phyloP scores from a whole-genome alignment of 1,140 invertebrate genomes.

The Cydia fagiglandana region DNA sequence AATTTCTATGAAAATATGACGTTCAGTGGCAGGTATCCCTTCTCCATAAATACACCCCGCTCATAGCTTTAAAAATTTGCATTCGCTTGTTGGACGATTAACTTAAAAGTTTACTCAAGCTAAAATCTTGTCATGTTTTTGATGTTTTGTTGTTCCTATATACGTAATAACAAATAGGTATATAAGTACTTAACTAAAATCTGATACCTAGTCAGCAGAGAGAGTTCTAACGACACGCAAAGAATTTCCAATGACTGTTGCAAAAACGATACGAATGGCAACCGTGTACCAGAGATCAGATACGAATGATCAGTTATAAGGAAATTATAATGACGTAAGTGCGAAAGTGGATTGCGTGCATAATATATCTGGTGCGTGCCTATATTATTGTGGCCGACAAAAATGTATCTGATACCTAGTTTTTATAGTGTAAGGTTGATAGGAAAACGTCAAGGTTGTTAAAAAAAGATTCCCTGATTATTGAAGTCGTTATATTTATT shows the following conservation, averaged over 20 bases:
- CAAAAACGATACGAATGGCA: conserved; percentile 43
- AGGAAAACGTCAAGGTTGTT: neutral
- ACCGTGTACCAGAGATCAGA: conserved; percentile 44
- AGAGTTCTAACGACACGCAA: conserved; percentile 52
- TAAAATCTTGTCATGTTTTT: too few species aligned
- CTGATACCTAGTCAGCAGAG: conserved; percentile 17
- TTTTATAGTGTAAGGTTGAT: neutral
- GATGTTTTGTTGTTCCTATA: too few species aligned
- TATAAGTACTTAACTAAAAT: too few species aligned
- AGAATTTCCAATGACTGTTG: conserved; percentile 64
- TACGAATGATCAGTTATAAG: conserved; percentile 43
- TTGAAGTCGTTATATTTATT: too few species aligned
- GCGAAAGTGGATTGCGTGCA: conserved; percentile 48
- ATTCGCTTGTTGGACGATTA: too few species aligned
- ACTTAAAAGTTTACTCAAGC: too few species aligned
- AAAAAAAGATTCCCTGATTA: too few species aligned
- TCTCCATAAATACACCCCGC: too few species aligned
- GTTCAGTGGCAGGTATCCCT: too few species aligned
- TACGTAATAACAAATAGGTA: too few species aligned
- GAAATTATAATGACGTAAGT: conserved; percentile 40
- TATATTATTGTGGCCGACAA: neutral
- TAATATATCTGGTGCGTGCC: conserved; percentile 33
- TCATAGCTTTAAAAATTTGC: too few species aligned
- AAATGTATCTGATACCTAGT: neutral
- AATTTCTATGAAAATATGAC: too few species aligned